These are phyloP conservation scores for Leptonema lineaticorne DNA, from an alignment of 1,140 invertebrate genomes.

Conservation along the genomic window DNA sequence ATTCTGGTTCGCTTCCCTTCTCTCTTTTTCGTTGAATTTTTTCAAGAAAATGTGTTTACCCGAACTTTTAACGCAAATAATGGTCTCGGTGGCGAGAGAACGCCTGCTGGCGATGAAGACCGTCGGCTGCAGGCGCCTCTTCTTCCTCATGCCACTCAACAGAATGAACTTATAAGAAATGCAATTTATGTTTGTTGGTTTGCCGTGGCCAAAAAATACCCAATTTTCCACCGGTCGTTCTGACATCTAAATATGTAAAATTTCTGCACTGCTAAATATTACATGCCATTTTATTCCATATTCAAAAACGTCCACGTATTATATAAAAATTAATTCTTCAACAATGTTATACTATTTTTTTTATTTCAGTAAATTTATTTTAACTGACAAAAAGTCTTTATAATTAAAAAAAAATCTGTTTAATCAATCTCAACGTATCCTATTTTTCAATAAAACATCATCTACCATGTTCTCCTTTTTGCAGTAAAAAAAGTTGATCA, in stretches of 20 bases:
- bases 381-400: too few species aligned
- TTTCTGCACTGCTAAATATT: too few species aligned
- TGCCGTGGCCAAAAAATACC: not conserved
- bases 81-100: not conserved
- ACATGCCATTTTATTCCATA: too few species aligned
- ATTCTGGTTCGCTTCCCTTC: not conserved
- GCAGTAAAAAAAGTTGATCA: too few species aligned
- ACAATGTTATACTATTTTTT: too few species aligned
- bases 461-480: too few species aligned
- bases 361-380: too few species aligned
- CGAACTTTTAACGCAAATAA: constrained; percentile 38
- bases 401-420: too few species aligned
- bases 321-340: too few species aligned
- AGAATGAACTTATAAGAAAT: constrained; percentile 17
- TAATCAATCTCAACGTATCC: too few species aligned
- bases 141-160: not conserved
- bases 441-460: too few species aligned
- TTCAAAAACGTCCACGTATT: too few species aligned
- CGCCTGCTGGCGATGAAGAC: constrained; percentile 10
- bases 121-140: constrained; percentile 4
- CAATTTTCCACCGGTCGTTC: not conserved
- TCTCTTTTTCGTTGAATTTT: constrained; percentile 22
- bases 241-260: not conserved
- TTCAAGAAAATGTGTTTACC: constrained; percentile 34
- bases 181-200: constrained; percentile 10